Base-by-base conservation (phyloP, 2,113 vertebrate species). In the Nycticorax nycticorax region DNA sequence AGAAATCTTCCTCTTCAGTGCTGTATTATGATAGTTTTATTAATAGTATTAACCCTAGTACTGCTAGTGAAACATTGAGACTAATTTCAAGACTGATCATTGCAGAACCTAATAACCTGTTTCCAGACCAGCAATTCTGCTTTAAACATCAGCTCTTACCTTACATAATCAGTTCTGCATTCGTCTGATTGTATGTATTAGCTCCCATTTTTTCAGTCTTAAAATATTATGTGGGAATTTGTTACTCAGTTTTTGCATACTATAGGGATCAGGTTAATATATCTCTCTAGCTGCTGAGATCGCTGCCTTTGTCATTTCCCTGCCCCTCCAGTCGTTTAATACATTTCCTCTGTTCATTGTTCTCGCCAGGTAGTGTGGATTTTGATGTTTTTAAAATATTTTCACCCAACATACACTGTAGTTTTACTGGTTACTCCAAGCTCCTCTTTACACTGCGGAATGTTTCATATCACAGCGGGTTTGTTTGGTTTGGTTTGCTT, bases 381-480 rank as follows among this genome's bases (percentile, higher is more conserved):
- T 72, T 59, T 28, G 41, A 24, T 89, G 24, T 6, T 77, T 83
- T 55, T 20, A 8, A 64, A 52, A 27, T 22, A 3, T 77, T 69
- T 26, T 81, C 14, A 86, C 30, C 43, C 57, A 79, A 0, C 1
- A 7, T 15, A 2, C 5, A 2, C 33, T 57, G 22, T 45, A 37
- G 26, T 89, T 92, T 22, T 75, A 17, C 64, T 77, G 33, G 8
- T 73, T 80, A n/a, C 27, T 93, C n/a, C 14, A 9, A 8, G 1
- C 6, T 30, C 53, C 52, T 48, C 28, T 52, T 71, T 24, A 17
- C 15, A 9, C 22, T 67, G 20, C 35, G 39, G 37, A 56, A 12
- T 13, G 10, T 60, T 64, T 80, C 33, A 3, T 12, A 8, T 53
- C 47, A 14, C 63, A 41, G 27, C 0, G 0, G 16, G 6, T n/a